These are phyloP conservation scores for Leptinotarsa rubiginosa DNA, from an alignment of 2,888 invertebrate species.

Conservation along the genomic window DNA sequence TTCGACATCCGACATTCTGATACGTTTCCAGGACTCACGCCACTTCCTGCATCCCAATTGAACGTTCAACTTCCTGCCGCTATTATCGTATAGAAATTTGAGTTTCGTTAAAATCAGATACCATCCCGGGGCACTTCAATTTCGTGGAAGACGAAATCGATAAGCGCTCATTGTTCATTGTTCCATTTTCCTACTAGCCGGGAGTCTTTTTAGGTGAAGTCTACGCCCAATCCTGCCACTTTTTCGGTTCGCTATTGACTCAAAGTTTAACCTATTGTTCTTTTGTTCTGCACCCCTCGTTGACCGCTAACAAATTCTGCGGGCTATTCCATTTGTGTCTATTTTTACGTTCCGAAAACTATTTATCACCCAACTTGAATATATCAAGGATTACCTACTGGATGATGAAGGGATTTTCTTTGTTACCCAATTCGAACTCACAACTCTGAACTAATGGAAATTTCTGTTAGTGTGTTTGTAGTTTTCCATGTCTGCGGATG, in stretches of 20 bases:
- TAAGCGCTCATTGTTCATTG: conserved; percentile 15
- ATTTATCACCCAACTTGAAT: conserved; percentile 23
- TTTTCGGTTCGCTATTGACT: conserved; percentile 25
- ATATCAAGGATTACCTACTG: conserved; percentile 23
- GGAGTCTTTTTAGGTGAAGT: conserved; percentile 15
- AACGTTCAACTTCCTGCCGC: neutral
- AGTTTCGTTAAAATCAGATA: conserved; percentile 15
- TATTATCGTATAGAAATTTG: neutral
- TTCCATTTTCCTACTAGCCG: conserved; percentile 9
- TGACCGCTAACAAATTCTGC: conserved; percentile 21
- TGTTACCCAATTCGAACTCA: neutral
- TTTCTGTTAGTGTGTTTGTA: neutral
- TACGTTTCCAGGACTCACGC: neutral
- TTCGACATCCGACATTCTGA: too few relatives aligned
- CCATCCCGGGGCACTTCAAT: conserved; percentile 9
- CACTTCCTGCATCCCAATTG: neutral
- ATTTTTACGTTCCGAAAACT: conserved; percentile 19
- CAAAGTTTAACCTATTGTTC: conserved; percentile 27
- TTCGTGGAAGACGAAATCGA: conserved; percentile 13
- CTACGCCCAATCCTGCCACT: conserved; percentile 21
- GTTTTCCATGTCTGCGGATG: neutral
- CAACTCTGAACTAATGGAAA: neutral
- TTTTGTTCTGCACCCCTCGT: conserved; percentile 19
- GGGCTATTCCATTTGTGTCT: conserved; percentile 20
- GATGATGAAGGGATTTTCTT: conserved; percentile 6